Evolutionary conservation across 2,888 invertebrate species (phyloP).

Genomic region (Augiades crinisus): DNA sequence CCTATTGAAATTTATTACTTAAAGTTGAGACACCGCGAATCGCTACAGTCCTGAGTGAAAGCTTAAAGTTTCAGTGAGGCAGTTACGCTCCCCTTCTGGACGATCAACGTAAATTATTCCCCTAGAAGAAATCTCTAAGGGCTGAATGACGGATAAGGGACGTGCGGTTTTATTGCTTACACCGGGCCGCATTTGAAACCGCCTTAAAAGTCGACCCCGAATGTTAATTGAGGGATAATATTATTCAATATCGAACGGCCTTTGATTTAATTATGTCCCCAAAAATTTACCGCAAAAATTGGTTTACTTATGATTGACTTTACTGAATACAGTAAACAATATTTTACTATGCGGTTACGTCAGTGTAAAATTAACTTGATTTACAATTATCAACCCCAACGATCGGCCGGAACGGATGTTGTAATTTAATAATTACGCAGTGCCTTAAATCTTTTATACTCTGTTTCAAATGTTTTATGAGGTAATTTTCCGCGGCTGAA

Average conservation of each 20-base stretch:
- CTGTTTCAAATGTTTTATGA: constrained; percentile 61
- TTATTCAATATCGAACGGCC: constrained; percentile 65
- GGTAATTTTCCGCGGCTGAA: constrained; percentile 69
- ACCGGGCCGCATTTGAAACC: constrained; percentile 64
- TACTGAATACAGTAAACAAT: constrained; percentile 39
- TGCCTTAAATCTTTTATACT: constrained; percentile 36
- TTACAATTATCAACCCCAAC: constrained; percentile 11
- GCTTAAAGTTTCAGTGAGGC: constrained; percentile 80
- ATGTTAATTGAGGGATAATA: constrained; percentile 76
- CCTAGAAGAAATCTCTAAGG: constrained; percentile 79
- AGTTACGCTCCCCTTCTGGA: constrained; percentile 76
- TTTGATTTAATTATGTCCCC: constrained; percentile 57
- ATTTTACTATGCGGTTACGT: constrained; percentile 6
- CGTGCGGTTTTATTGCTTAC: constrained; percentile 75
- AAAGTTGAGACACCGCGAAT: constrained; percentile 73
- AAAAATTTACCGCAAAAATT: constrained; percentile 41
- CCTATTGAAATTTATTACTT: constrained; percentile 73
- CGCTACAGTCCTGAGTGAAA: constrained; percentile 73
- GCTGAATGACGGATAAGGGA: constrained; percentile 80
- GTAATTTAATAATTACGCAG: constrained; percentile 24
- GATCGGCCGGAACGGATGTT: constrained; percentile 14
- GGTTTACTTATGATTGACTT: constrained; percentile 55
- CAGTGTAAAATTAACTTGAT: constrained; percentile 16
- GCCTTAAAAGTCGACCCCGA: constrained; percentile 71
- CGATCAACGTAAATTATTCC: constrained; percentile 81